Conservation (phyloP, 1,140 invertebrate genomes). For the Eupristina koningsbergeri region DNA sequence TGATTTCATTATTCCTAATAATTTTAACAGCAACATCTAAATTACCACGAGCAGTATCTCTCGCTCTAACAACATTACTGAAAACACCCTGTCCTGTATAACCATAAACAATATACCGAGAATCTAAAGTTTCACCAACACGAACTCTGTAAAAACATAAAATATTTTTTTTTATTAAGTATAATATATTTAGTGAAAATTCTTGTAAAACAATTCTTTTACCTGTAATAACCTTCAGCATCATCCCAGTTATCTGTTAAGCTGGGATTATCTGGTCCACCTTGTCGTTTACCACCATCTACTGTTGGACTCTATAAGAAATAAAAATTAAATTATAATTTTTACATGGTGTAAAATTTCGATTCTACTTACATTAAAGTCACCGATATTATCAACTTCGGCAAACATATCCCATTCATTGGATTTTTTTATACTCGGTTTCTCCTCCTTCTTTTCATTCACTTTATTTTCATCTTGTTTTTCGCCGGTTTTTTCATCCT, state of each 20-base stretch:
- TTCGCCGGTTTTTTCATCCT: constrained; percentile 16
- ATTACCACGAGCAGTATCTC: constrained; percentile 89
- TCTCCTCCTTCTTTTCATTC: constrained; percentile 69
- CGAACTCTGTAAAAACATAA: constrained; percentile 85
- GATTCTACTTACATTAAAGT: constrained; percentile 84
- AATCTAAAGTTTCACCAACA: constrained; percentile 95
- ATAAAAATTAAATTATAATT: not conserved
- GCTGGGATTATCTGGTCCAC: constrained; percentile 82
- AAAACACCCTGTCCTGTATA: constrained; percentile 99
- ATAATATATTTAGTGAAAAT: not conserved
- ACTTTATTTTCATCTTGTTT: constrained; percentile 39
- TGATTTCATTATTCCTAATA: constrained; percentile 99
- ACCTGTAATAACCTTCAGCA: constrained; percentile 94
- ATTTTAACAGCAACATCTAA: constrained; percentile 99
- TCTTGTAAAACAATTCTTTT: not conserved
- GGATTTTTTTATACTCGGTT: constrained; percentile 69
- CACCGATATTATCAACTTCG: constrained; percentile 89
- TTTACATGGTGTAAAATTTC: too few species aligned
- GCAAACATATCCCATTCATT: constrained; percentile 91
- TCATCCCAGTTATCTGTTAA: constrained; percentile 99
- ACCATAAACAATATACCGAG: constrained; percentile 94
- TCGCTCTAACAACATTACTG: constrained; percentile 95
- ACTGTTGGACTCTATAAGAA: constrained; percentile 81
- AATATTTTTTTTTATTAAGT: not conserved
- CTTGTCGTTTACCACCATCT: constrained; percentile 77